Conservation (phyloP, 2,888 invertebrate species). For the Athalia cordata region DNA sequence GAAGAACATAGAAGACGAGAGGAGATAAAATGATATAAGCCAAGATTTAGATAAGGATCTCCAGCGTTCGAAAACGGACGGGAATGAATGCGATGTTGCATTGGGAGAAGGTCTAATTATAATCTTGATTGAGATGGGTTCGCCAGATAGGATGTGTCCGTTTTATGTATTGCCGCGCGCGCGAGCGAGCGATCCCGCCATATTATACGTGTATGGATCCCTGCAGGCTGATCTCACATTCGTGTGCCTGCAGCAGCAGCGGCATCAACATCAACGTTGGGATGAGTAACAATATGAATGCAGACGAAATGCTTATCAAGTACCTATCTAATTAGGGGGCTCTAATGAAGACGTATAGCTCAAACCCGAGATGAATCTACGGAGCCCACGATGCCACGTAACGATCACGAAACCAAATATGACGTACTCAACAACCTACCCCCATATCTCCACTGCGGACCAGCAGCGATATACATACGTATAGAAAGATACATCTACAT, state of each 20-base stretch:
- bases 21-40: conserved; percentile 33
- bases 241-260: not conserved
- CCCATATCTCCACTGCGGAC: too few relatives aligned
- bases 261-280: not conserved
- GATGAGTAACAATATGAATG: conserved; percentile 36
- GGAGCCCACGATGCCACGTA: conserved; percentile 20
- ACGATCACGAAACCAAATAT: conserved; percentile 9
- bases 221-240: not conserved
- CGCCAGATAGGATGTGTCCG: conserved; percentile 34
- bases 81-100: conserved; percentile 24
- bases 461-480: not conserved
- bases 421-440: not conserved
- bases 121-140: conserved; percentile 43
- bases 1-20: not conserved
- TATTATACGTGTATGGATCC: not conserved
- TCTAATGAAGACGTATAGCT: conserved; percentile 42
- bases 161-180: conserved; percentile 38
- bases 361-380: conserved; percentile 20
- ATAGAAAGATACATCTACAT: not conserved
- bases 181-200: not conserved
- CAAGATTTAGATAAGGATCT: conserved; percentile 40
- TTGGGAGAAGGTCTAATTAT: conserved; percentile 35
- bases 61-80: conserved; percentile 2
- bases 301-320: conserved; percentile 38
- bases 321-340: conserved; percentile 42